Evolutionary conservation across 2,797 vertebrate genomes (phyloP).

Genomic region (Rhinichthys osculus): DNA sequence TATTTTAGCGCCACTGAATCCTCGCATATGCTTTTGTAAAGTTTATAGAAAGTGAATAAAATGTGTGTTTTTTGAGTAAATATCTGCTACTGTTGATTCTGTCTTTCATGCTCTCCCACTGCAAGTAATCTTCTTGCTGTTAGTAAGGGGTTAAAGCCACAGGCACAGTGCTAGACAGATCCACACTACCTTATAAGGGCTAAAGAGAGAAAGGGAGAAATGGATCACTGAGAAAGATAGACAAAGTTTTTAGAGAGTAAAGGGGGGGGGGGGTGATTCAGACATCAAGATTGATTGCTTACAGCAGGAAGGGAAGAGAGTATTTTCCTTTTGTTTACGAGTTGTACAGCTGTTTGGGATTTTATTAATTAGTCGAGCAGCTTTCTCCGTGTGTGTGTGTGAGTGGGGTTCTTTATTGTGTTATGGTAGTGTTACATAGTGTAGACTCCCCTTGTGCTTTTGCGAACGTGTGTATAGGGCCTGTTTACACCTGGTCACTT

Average conservation of each 20-base stretch:
- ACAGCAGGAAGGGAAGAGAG: constrained; percentile 35
- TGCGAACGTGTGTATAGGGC: background rate
- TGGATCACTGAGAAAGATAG: constrained; percentile 31
- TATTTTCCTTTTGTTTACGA: background rate
- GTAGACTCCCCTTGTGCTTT: background rate
- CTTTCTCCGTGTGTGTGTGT: background rate
- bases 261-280: constrained; percentile 61
- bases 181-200: constrained; percentile 78
- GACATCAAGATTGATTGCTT: constrained; percentile 55
- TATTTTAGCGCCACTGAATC: background rate
- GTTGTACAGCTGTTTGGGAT: background rate
- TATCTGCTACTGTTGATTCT: background rate
- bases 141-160: constrained; percentile 70
- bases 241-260: constrained; percentile 46
- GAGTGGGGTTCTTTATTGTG: background rate
- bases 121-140: constrained; percentile 32
- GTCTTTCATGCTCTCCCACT: background rate
- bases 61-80: background rate
- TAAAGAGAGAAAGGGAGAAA: constrained; percentile 57
- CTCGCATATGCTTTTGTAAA: background rate
- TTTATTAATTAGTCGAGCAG: background rate
- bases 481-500: background rate
- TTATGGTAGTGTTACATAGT: background rate
- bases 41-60: background rate
- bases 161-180: constrained; percentile 64